These are phyloP conservation scores for Nebria brevicollis DNA, from an alignment of 2,888 invertebrate genomes.

Conservation along the genomic window DNA sequence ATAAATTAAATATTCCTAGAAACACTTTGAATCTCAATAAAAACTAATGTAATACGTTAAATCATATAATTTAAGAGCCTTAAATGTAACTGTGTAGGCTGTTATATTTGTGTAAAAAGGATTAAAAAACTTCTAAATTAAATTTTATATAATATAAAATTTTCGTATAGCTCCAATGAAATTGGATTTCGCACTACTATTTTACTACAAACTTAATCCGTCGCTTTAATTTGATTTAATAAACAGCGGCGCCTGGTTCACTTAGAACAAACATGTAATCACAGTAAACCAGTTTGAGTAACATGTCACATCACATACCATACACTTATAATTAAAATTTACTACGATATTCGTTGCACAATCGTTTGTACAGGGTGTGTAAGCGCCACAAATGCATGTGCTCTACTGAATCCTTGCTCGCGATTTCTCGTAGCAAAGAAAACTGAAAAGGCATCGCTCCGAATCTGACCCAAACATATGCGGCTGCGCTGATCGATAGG, in stretches of 20 bases:
- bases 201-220: background rate
- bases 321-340: background rate
- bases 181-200: conserved; percentile 14
- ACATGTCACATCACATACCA: background rate
- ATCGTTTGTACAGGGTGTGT: background rate
- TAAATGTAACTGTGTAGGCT: no score
- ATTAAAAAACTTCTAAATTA: no score
- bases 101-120: no score
- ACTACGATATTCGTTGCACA: background rate
- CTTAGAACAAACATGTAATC: background rate
- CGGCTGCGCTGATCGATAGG: conserved; percentile 34
- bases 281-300: background rate
- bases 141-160: no score
- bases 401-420: background rate
- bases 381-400: background rate
- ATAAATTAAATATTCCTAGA: no score
- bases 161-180: background rate
- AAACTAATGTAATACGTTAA: no score
- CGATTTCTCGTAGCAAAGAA: background rate
- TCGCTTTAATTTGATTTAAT: conserved; percentile 13
- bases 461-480: background rate
- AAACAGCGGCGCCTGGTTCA: background rate
- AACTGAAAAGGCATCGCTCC: background rate
- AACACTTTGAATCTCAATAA: no score
- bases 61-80: no score